A percentile compares a stretch with the other conserved stretches of the same genome.
phyloP scores from a whole-genome alignment of 2,113 vertebrate species.

The Sakesphorus luctuosus region DNA sequence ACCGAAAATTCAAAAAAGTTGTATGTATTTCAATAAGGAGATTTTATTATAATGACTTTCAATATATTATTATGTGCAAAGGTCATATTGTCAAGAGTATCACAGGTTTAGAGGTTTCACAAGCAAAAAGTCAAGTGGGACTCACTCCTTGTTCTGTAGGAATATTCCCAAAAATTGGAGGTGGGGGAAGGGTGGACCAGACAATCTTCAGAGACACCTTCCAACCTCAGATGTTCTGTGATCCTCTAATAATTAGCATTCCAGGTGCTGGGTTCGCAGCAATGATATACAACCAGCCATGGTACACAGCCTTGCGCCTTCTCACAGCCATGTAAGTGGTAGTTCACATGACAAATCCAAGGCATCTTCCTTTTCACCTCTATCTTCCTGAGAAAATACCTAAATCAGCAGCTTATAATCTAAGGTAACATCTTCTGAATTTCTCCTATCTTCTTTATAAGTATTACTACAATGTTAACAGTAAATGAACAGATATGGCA shows the following conservation, averaged over 20 bases:
- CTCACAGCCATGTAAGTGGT: accelerated
- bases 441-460: background rate
- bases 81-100: background rate
- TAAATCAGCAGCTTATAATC: background rate
- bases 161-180: background rate
- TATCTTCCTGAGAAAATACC: background rate
- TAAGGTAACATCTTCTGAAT: background rate
- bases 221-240: background rate
- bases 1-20: background rate
- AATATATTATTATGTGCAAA: background rate
- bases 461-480: background rate
- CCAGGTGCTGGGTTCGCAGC: background rate
- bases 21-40: background rate
- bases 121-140: background rate
- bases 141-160: background rate
- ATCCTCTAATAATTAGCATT: background rate
- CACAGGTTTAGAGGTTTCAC: background rate
- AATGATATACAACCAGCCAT: background rate
- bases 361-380: background rate
- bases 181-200: background rate
- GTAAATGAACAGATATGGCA: background rate
- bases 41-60: background rate
- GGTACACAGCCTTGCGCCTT: background rate
- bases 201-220: background rate
- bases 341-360: background rate